Evolutionary conservation across 2,797 vertebrate genomes (phyloP).

Genomic region (Phrynocephalus guinanensis): DNA sequence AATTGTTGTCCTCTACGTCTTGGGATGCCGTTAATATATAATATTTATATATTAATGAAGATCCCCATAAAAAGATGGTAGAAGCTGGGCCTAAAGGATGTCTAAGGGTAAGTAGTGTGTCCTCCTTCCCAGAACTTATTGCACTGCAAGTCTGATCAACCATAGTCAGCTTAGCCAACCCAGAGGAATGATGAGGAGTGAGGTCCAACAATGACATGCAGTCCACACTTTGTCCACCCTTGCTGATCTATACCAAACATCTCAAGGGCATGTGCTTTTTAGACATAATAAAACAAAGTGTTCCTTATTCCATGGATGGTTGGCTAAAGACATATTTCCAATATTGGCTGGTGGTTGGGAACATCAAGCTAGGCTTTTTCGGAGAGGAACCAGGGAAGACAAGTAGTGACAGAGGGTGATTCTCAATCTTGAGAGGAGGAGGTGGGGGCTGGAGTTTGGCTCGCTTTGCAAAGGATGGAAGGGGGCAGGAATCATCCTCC

Average conservation of each 20-base stretch:
- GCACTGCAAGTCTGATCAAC: too few relatives aligned
- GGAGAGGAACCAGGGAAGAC: not conserved
- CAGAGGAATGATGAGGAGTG: too few relatives aligned
- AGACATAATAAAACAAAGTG: not conserved
- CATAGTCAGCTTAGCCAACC: too few relatives aligned
- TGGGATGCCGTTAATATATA: too few relatives aligned
- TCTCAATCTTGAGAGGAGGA: not conserved
- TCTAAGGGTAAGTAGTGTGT: too few relatives aligned
- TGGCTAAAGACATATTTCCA: not conserved
- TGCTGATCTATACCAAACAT: too few relatives aligned
- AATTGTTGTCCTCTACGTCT: not conserved
- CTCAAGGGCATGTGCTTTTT: not conserved
- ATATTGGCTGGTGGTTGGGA: not conserved
- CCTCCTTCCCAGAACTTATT: too few relatives aligned
- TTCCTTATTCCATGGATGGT: not conserved
- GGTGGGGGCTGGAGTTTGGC: not conserved
- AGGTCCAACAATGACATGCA: too few relatives aligned
- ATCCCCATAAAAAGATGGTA: not conserved
- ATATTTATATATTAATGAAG: not conserved
- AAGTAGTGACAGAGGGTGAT: not conserved
- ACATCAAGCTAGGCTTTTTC: not conserved
- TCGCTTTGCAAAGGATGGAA: not conserved
- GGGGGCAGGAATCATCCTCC: not conserved
- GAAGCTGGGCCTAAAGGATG: not conserved
- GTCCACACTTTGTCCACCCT: too few relatives aligned